Evolutionary conservation across 2,888 invertebrate species (phyloP).

Genomic region (Andrena trimmerana): DNA sequence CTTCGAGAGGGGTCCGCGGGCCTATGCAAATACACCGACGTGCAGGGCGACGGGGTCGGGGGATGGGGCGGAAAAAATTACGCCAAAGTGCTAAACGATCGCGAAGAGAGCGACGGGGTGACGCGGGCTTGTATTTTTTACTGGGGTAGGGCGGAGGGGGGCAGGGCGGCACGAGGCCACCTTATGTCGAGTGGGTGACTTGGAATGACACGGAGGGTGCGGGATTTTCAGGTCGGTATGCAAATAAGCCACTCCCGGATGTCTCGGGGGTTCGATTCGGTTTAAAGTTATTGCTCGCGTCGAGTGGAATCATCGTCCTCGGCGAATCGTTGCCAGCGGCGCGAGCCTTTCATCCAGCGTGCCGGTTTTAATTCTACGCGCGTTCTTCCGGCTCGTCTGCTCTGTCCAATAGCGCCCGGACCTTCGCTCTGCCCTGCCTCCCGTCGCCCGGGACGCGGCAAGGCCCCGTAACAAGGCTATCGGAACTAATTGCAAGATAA

Average conservation of each 20-base stretch:
- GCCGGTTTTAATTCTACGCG: constrained; percentile 4
- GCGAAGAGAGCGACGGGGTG: constrained; percentile 72
- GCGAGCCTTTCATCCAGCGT: constrained; percentile 17
- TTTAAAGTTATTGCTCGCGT: constrained; percentile 82
- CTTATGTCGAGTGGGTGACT: constrained; percentile 84
- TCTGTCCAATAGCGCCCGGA: not conserved
- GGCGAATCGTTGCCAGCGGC: constrained; percentile 71
- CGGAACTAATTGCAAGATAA: constrained; percentile 77
- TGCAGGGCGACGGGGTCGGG: constrained; percentile 1
- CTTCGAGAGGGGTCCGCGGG: constrained; percentile 65
- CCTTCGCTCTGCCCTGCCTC: not conserved
- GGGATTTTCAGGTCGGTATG: constrained; percentile 82
- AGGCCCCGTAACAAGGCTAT: constrained; percentile 58
- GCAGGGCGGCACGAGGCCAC: constrained; percentile 74
- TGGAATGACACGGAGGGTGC: constrained; percentile 80
- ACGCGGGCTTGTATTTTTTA: constrained; percentile 61
- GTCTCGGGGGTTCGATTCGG: constrained; percentile 85
- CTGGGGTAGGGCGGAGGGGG: constrained; percentile 14
- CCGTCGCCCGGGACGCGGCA: constrained; percentile 49
- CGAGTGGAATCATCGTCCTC: constrained; percentile 79
- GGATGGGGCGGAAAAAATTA: constrained; percentile 80
- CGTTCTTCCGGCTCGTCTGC: constrained; percentile 33
- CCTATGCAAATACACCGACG: constrained; percentile 81
- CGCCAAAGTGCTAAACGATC: constrained; percentile 85
- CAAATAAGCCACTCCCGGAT: constrained; percentile 83